A percentile compares a stretch with the other conserved stretches of the same genome.
Evolutionary conservation across 2,797 vertebrate species (phyloP).

Genomic region (Champsocephalus esox): DNA sequence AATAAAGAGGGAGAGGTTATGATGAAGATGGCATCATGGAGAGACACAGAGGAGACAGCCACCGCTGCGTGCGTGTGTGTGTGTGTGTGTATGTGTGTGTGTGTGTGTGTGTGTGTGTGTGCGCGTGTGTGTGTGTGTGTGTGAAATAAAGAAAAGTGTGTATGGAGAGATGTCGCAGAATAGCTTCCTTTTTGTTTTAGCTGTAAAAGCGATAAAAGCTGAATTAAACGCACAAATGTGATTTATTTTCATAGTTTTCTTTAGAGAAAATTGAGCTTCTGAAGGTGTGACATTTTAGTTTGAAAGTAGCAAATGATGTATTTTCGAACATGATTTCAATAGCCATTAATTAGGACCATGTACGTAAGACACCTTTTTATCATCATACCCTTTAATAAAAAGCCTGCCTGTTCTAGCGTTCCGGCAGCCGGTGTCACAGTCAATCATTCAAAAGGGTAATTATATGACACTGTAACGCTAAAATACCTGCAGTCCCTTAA

Average conservation of each 20-base stretch:
- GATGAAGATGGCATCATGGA: constrained; percentile 86
- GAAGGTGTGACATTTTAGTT: neutral
- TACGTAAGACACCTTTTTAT: constrained; percentile 18
- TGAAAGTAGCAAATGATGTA: neutral
- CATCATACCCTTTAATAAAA: constrained; percentile 43
- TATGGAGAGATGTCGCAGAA: constrained; percentile 15
- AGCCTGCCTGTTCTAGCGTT: constrained; percentile 15
- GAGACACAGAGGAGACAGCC: constrained; percentile 78
- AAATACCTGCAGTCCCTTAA: constrained; percentile 78
- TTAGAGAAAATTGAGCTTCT: neutral
- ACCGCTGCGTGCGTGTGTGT: constrained; percentile 25
- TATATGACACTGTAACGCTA: constrained; percentile 68
- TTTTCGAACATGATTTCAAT: constrained; percentile 13
- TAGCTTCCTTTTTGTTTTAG: neutral
- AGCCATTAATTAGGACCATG: constrained; percentile 28
- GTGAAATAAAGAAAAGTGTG: neutral
- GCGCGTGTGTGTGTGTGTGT: constrained; percentile 9
- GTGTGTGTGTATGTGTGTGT: constrained; percentile 10
- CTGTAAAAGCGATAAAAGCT: constrained; percentile 8
- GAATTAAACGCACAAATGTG: constrained; percentile 22
- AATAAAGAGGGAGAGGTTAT: constrained; percentile 86
- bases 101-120: constrained; percentile 12
- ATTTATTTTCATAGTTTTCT: neutral
- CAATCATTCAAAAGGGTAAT: constrained; percentile 77
- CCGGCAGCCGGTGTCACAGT: constrained; percentile 53